Conservation (phyloP, 2,797 vertebrate genomes). For the Sebastes hubbsi region DNA sequence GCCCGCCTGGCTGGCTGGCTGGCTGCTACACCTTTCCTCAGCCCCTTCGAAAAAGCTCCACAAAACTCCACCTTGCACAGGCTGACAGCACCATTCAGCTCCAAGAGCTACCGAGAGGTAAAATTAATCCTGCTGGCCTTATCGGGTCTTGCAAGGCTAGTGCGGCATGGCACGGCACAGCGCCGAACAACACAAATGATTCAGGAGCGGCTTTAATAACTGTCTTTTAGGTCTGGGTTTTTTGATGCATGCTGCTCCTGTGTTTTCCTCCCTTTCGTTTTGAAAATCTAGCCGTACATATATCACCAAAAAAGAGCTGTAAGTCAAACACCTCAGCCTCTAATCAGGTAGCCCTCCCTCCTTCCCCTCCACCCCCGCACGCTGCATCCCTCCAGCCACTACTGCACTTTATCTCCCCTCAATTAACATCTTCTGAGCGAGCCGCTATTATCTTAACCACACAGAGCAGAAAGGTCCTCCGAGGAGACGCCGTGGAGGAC, state of each 20-base stretch:
- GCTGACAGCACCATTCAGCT: constrained; percentile 23
- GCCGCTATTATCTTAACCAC: constrained; percentile 78
- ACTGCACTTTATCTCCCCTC: constrained; percentile 80
- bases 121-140: constrained; percentile 43
- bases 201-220: constrained; percentile 53
- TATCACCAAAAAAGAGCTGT: constrained; percentile 49
- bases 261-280: neutral
- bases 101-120: constrained; percentile 23
- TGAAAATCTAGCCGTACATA: constrained; percentile 40
- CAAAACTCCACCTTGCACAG: constrained; percentile 29
- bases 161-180: neutral
- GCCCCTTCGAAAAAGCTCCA: neutral
- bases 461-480: constrained; percentile 73
- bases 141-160: constrained; percentile 30
- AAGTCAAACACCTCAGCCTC: constrained; percentile 73
- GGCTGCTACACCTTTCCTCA: neutral
- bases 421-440: constrained; percentile 79
- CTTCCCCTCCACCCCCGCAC: constrained; percentile 50
- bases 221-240: constrained; percentile 7
- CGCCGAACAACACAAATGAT: constrained; percentile 23
- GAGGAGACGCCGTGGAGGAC: constrained; percentile 66
- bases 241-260: constrained; percentile 31
- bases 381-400: constrained; percentile 68
- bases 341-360: constrained; percentile 72
- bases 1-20: neutral